Percentiles rank a stretch among this genome's conserved stretches.
Conservation (phyloP, 2,797 vertebrate species). For the Spheniscus humboldti region DNA sequence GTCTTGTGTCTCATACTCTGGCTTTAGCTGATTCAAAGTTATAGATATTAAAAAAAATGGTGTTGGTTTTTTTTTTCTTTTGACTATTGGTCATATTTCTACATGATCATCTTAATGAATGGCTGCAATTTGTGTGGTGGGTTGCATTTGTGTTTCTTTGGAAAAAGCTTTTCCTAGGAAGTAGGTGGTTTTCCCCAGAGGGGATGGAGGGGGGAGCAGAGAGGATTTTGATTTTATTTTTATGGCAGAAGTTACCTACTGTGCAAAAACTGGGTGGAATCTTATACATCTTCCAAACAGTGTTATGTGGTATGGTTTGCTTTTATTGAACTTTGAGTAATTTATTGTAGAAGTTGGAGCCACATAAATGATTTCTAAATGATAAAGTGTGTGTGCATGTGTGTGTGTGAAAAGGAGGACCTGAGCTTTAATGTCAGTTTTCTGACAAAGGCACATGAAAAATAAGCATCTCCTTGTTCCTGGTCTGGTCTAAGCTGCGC, state of each 20-base stretch:
- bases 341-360: neutral
- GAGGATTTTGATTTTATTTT: neutral
- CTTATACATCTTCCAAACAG: neutral
- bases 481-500: neutral
- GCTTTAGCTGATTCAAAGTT: neutral
- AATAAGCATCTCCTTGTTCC: neutral
- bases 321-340: neutral
- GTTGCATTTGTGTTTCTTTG: neutral
- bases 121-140: neutral
- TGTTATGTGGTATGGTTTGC: neutral
- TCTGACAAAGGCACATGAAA: neutral
- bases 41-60: no score
- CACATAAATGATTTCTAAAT: neutral
- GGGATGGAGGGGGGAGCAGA: neutral
- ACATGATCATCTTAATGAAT: neutral
- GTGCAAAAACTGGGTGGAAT: neutral
- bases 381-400: neutral
- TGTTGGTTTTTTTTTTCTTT: neutral
- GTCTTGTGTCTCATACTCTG: neutral
- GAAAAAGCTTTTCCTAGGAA: neutral
- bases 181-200: neutral
- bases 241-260: neutral
- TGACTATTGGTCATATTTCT: neutral
- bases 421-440: neutral
- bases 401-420: neutral